phyloP scores from a whole-genome alignment of 1,140 invertebrate species.

The Hypothenemus hampei region DNA sequence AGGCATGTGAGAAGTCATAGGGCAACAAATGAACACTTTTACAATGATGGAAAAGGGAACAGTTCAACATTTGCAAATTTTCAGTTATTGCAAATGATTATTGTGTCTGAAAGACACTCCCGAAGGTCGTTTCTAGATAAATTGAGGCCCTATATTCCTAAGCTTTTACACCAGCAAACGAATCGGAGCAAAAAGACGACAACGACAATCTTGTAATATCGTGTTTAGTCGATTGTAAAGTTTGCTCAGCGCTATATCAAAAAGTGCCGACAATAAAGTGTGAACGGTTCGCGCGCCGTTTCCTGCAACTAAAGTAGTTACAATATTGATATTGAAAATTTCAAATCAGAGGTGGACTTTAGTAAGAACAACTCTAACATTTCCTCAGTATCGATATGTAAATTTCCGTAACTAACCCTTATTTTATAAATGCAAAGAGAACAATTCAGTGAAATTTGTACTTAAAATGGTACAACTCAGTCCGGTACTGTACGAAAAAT shows the following conservation, averaged over 20 bases:
- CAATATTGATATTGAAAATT: neutral
- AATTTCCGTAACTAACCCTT: neutral
- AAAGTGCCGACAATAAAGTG: constrained; percentile 18
- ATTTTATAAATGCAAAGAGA: neutral
- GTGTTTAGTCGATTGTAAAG: constrained; percentile 27
- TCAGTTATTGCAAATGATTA: no score
- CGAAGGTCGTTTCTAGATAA: constrained; percentile 15
- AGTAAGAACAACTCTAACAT: neutral
- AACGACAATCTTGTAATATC: constrained; percentile 9
- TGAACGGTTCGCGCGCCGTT: constrained; percentile 18
- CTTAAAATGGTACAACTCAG: neutral
- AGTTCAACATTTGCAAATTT: no score
- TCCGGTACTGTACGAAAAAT: neutral
- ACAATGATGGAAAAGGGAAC: no score
- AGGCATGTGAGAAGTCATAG: no score
- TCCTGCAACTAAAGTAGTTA: constrained; percentile 15
- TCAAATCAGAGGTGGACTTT: neutral
- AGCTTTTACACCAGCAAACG: no score
- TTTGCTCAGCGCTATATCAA: constrained; percentile 24
- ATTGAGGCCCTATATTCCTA: constrained; percentile 13
- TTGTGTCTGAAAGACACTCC: no score
- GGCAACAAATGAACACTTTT: no score
- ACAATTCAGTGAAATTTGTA: neutral
- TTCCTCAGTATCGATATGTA: neutral
- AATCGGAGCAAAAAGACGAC: constrained; percentile 4